Conservation (phyloP, 2,797 vertebrate species). For the Sebastes melanostomus region DNA sequence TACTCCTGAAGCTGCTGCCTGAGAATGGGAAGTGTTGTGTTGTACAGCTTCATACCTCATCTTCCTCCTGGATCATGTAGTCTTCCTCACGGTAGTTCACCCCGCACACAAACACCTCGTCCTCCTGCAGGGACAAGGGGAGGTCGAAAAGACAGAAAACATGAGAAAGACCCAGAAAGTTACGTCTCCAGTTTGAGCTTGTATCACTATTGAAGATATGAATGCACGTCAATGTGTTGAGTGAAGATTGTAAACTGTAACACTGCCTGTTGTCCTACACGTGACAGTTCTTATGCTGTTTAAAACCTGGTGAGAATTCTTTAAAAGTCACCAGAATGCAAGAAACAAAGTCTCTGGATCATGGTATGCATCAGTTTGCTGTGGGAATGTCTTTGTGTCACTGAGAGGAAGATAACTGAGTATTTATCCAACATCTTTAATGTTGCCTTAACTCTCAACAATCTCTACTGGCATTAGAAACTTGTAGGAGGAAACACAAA, state of each 20-base stretch:
- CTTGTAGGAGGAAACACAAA: not conserved
- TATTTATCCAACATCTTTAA: not conserved
- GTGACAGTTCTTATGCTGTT: not conserved
- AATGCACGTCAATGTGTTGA: not conserved
- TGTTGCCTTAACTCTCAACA: not conserved
- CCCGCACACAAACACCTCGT: constrained; percentile 71
- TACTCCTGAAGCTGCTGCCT: not conserved
- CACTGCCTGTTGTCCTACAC: not conserved
- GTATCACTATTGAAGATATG: not conserved
- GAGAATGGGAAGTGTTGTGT: too few species aligned
- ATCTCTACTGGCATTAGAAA: not conserved
- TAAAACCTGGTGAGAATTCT: not conserved
- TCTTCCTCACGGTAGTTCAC: constrained; percentile 85
- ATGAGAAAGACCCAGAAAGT: not conserved
- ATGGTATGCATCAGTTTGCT: not conserved
- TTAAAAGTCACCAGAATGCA: too few species aligned
- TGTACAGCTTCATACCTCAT: constrained; percentile 44
- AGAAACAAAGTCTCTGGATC: too few species aligned
- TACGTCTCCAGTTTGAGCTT: not conserved
- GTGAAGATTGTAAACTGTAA: not conserved
- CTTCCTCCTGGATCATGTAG: constrained; percentile 76
- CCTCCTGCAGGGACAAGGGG: constrained; percentile 46
- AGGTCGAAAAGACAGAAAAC: not conserved
- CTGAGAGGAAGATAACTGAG: not conserved
- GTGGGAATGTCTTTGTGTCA: not conserved